A percentile compares a stretch with the other conserved stretches of the same genome.
phyloP scores from a whole-genome alignment of 2,797 vertebrate genomes.

The Sebastes matsubarae region DNA sequence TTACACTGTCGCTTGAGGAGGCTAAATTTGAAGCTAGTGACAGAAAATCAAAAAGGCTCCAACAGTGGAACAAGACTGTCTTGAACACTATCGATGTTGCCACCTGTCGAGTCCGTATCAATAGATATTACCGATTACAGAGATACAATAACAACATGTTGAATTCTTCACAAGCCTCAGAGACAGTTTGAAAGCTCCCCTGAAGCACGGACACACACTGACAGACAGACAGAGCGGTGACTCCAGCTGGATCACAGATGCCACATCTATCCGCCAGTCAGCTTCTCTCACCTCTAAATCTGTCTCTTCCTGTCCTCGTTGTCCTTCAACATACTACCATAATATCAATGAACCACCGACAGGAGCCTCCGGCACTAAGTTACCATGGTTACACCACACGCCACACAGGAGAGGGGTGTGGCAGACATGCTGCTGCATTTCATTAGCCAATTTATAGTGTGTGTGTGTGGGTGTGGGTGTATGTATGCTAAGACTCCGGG shows the following conservation, averaged over 20 bases:
- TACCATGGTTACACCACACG: constrained; percentile 64
- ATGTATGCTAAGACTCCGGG: constrained; percentile 1
- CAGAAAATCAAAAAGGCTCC: background rate
- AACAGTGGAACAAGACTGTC: background rate
- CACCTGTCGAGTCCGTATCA: background rate
- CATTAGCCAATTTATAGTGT: constrained; percentile 40
- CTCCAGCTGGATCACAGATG: constrained; percentile 45
- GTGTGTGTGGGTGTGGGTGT: background rate
- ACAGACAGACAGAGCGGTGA: constrained; percentile 27
- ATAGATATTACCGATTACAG: background rate
- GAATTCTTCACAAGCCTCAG: background rate
- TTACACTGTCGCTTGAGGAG: background rate
- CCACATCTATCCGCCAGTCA: constrained; percentile 28
- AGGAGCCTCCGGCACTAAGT: constrained; percentile 24
- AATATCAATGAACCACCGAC: constrained; percentile 46
- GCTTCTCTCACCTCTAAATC: constrained; percentile 52
- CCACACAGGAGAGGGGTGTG: constrained; percentile 42
- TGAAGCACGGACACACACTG: background rate
- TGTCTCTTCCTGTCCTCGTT: constrained; percentile 38
- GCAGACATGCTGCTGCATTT: constrained; percentile 64
- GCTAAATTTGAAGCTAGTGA: background rate
- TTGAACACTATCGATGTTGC: background rate
- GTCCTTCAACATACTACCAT: constrained; percentile 25
- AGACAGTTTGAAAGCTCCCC: constrained; percentile 15
- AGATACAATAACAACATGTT: constrained; percentile 5